phyloP scores from a whole-genome alignment of 2,113 vertebrate genomes.

The Pristiophorus japonicus region DNA sequence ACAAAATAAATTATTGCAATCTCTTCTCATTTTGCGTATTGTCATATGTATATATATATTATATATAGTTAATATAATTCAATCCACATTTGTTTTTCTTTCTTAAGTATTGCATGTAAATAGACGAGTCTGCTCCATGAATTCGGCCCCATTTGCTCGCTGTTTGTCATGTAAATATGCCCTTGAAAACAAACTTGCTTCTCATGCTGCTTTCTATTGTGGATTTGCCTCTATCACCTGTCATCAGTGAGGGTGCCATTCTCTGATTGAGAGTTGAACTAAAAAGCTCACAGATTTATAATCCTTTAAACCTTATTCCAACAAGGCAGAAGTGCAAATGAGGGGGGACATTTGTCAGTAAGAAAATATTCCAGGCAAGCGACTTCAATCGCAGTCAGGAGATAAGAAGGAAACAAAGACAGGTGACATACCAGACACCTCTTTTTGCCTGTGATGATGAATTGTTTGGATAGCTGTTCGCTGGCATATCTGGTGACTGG shows the following conservation, averaged over 20 bases:
- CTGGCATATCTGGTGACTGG: neutral
- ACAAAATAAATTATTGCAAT: slow-evolving; percentile 26
- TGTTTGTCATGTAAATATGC: neutral
- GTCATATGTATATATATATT: neutral
- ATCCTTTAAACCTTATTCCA: slow-evolving; percentile 21
- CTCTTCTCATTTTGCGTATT: slow-evolving; percentile 14
- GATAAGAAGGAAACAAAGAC: neutral
- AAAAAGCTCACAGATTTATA: neutral
- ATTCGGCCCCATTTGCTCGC: neutral
- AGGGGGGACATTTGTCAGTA: neutral
- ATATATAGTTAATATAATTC: slow-evolving; percentile 18
- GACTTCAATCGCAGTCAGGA: neutral
- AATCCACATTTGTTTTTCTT: slow-evolving; percentile 10
- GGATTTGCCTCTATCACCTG: neutral
- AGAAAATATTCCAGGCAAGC: neutral
- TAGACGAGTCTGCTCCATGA: neutral
- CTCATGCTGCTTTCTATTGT: neutral
- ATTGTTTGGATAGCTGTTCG: neutral
- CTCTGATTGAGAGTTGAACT: neutral
- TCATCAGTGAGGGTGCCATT: neutral
- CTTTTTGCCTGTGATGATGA: slow-evolving; percentile 9
- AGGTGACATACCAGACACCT: neutral
- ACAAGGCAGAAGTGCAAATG: neutral
- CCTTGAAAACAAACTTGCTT: slow-evolving; percentile 19
- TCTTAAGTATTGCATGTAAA: neutral